A percentile compares a stretch with the other conserved stretches of the same genome.
Evolutionary conservation across 2,797 vertebrate species (phyloP).

Genomic region (Sciurus carolinensis): DNA sequence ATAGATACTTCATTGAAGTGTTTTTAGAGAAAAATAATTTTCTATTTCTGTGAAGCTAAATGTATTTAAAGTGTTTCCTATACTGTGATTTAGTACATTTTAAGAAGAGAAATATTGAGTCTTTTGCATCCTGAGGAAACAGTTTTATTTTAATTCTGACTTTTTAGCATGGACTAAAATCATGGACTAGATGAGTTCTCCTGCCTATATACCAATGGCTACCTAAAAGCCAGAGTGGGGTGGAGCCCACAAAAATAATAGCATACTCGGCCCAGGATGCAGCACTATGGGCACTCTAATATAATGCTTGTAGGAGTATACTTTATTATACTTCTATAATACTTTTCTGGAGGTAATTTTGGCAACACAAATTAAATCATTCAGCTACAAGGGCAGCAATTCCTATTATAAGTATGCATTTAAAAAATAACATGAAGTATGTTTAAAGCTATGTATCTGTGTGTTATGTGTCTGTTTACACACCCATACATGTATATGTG

Average conservation of each 20-base stretch:
- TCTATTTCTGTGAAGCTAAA: background rate
- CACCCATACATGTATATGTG: background rate
- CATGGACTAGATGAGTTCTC: background rate
- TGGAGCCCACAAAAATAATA: background rate
- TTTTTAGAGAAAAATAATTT: constrained; percentile 22
- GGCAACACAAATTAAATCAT: background rate
- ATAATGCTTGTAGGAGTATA: background rate
- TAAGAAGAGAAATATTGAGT: background rate
- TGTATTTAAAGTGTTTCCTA: background rate
- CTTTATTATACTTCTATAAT: background rate
- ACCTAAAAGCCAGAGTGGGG: background rate
- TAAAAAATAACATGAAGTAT: constrained; percentile 39
- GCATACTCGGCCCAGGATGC: background rate
- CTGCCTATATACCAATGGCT: background rate
- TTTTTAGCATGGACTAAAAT: background rate
- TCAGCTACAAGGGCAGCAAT: background rate
- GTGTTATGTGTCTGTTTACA: background rate
- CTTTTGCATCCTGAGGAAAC: background rate
- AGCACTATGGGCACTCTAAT: background rate
- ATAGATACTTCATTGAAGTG: background rate
- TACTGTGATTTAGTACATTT: background rate
- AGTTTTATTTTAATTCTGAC: constrained; percentile 45
- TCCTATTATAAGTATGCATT: constrained; percentile 1
- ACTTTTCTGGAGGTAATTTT: constrained; percentile 32
- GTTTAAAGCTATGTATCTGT: background rate